Conservation (phyloP, 2,888 invertebrate genomes). For the Phanerotoma sp. region DNA sequence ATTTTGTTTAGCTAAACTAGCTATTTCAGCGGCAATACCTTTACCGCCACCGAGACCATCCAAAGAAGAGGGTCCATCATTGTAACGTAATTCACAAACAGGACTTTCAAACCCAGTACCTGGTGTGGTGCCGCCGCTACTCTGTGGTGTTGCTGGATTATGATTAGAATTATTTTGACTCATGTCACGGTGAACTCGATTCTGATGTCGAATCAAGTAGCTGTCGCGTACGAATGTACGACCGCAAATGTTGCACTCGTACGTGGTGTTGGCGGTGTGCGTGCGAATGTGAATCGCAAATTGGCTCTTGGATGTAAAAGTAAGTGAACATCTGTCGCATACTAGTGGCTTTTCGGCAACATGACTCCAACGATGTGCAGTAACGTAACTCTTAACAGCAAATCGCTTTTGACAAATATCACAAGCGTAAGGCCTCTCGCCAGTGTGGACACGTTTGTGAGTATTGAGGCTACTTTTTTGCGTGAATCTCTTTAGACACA, state of each 20-base stretch:
- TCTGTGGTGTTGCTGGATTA: constrained; percentile 55
- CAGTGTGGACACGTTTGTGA: constrained; percentile 79
- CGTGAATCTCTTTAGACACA: constrained; percentile 76
- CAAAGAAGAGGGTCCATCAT: constrained; percentile 54
- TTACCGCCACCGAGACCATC: constrained; percentile 49
- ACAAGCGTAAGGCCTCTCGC: constrained; percentile 76
- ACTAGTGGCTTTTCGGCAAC: constrained; percentile 74
- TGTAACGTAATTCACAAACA: constrained; percentile 55
- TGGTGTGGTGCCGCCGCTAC: constrained; percentile 48
- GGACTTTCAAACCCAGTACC: constrained; percentile 54
- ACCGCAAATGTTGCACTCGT: constrained; percentile 74
- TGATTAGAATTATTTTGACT: constrained; percentile 51
- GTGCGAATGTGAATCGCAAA: constrained; percentile 76
- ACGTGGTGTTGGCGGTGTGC: constrained; percentile 70
- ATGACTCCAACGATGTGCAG: constrained; percentile 80
- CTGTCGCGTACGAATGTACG: constrained; percentile 76
- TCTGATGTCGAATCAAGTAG: constrained; percentile 76
- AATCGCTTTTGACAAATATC: constrained; percentile 79
- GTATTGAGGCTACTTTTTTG: constrained; percentile 81
- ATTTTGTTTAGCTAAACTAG: constrained; percentile 55
- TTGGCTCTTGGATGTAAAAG: constrained; percentile 74
- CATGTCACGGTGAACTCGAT: constrained; percentile 68
- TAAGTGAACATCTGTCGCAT: constrained; percentile 72
- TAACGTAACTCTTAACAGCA: constrained; percentile 79
- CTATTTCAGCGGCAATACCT: constrained; percentile 53